Evolutionary conservation across 2,888 invertebrate species (phyloP), one percentile per base, ranked within the genome.

Genomic region (Aleiodes alternator): DNA sequence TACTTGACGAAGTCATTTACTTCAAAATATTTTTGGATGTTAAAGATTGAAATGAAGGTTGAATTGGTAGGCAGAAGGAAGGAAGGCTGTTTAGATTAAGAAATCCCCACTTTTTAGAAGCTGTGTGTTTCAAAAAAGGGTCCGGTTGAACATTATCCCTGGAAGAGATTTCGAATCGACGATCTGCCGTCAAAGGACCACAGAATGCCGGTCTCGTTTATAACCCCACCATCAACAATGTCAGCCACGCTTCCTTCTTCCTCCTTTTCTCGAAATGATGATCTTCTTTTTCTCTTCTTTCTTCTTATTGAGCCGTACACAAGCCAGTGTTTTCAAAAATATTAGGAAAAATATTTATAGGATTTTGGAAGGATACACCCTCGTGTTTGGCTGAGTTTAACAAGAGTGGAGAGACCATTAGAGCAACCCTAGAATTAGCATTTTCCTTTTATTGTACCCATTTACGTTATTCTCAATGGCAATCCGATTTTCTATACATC

Each of bases 271-370:
- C 38, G 9, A 51, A 43, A 23, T 2, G 23, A 23, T 23, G 8
- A 34, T 7, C 50, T 56, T 50, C 11, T 57, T 29, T 31, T 4
- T 16, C 4, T 43, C 51, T 57, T 68, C 23, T 31, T 16, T 66
- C 34, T 48, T 43, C 50, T 23, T 38, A 34, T 69, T 66, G 57
- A 76, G 29, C 69, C 56, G 64, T 69, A 38, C 68, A 75, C 68
- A 75, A 59, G 70, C 61, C 59, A 56, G 73, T 80, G 86, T 86
- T 87, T 87, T 86, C 79, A 80, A 85, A 85, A 87, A 87, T 85
- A 85, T 85, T 76, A 78, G 81, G 81, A 84, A 87, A 87, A 88
- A 89, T 89, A 87, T 88, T 88, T 85, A 87, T 85, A 84, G 86
- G 86, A 88, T 87, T 87, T 83, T 70, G n/a, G 66, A 23, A 9